Evolutionary conservation across 2,888 invertebrate genomes (phyloP), one percentile per base, ranked within the genome.

Genomic region (Omphaloscelis lunosa): DNA sequence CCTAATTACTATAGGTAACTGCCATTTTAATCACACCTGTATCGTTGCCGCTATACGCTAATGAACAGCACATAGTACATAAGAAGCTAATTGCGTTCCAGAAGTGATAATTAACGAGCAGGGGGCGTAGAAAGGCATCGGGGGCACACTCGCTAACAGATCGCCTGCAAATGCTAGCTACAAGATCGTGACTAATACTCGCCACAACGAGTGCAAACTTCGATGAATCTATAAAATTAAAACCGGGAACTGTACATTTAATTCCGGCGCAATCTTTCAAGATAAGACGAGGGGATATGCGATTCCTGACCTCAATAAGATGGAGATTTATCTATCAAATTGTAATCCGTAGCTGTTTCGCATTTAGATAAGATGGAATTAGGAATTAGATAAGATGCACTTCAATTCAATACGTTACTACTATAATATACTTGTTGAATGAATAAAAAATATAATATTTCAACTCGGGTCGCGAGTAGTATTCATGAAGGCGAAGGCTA

Each of bases 21-120:
- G 12, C 7, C 41, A 62, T 71, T 51, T 58, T 45, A 59, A 51
- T 53, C 6, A 61, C 67, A 59, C 12, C 17, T 48, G 68, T 27
- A 72, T 27, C 69, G 39, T 56, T 74, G 34, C 61, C 62, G 20
- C 51, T 62, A 67, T 51, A 65, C 72, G 78, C 73, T 88, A 85
- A 86, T 89, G 88, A 87, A 86, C 84, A 86, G 79, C 84, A 77
- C 85, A 75, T 82, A 79, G 76, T 79, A 85, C 79, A 82, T 80
- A 85, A 73, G 87, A 76, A 85, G 90, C 88, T 91, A 93, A 93
- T 93, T 91, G 89, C 86, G 89, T 89, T 87, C 87, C 89, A 87
- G 85, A 90, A 90, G 94, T 90, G 94, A 93, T 95, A 95, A 96
- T 95, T 92, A 95, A 94, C 94, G 92, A 83, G 89, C 84, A 82